These are phyloP conservation scores for Diacarnus erythraeanus DNA, from an alignment of 37 sponge, comb jelly and placozoan species.

Conservation along the genomic window DNA sequence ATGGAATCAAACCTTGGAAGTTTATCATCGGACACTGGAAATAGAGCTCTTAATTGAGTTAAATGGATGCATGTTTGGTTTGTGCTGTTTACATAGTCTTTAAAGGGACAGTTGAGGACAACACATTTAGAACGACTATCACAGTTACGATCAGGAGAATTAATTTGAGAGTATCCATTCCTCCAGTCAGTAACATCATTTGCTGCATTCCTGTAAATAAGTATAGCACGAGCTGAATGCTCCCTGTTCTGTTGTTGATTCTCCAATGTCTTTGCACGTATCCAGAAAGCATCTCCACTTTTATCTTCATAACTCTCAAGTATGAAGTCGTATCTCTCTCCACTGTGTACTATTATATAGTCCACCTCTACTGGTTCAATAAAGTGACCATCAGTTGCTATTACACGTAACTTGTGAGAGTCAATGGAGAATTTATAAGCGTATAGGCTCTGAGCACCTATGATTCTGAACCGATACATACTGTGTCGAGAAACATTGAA, in stretches of 20 bases:
- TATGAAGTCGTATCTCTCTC: slow-evolving; percentile 84
- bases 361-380: slow-evolving; percentile 58
- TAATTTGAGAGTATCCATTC: background rate
- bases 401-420: slow-evolving; percentile 64
- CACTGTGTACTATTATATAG: slow-evolving; percentile 70
- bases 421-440: slow-evolving; percentile 73
- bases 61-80: too few species aligned
- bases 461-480: slow-evolving; percentile 71
- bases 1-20: background rate
- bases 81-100: slow-evolving; percentile 22
- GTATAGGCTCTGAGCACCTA: slow-evolving; percentile 70
- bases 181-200: background rate
- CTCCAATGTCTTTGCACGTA: slow-evolving; percentile 70
- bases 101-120: slow-evolving; percentile 76
- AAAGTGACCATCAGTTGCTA: slow-evolving; percentile 74
- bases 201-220: slow-evolving; percentile 17
- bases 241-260: background rate
- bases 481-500: slow-evolving; percentile 51
- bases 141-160: background rate
- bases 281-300: slow-evolving; percentile 23
- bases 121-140: background rate
- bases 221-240: slow-evolving; percentile 43
- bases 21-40: background rate
- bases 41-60: too few species aligned
- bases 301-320: slow-evolving; percentile 33